These are phyloP conservation scores for Porphyrio hochstetteri DNA, from an alignment of 2,113 vertebrate genomes.

Conservation along the genomic window DNA sequence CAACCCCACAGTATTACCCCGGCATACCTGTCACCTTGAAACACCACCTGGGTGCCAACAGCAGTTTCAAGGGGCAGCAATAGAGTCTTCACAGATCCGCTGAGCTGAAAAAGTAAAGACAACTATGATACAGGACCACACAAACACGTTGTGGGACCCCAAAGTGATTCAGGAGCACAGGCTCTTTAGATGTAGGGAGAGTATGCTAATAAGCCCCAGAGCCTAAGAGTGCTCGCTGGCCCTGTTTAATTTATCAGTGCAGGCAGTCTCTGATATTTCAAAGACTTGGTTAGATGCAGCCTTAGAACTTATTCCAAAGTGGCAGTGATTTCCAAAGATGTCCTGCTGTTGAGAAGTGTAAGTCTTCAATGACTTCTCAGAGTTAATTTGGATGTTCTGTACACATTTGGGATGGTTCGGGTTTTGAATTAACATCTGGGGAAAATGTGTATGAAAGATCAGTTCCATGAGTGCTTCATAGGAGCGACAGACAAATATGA, in stretches of 20 bases:
- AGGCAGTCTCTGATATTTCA: not conserved
- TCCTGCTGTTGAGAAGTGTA: slow-evolving; percentile 19
- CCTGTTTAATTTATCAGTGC: not conserved
- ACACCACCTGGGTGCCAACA: not conserved
- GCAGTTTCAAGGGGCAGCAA: not conserved
- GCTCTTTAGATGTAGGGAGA: not conserved
- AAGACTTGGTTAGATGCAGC: not conserved
- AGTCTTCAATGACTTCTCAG: slow-evolving; percentile 33
- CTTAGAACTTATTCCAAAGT: slow-evolving; percentile 13
- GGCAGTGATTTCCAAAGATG: not conserved
- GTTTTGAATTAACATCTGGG: slow-evolving; percentile 62
- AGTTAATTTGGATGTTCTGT: slow-evolving; percentile 58
- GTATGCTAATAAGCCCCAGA: not conserved
- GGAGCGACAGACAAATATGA: slow-evolving; percentile 58
- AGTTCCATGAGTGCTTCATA: slow-evolving; percentile 63
- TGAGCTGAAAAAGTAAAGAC: not conserved
- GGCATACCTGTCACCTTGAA: accelerated
- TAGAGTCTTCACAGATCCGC: not conserved
- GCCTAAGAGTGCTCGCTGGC: not conserved
- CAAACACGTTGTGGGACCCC: not conserved
- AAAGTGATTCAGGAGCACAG: not conserved
- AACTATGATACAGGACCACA: not conserved
- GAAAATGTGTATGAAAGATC: slow-evolving; percentile 52
- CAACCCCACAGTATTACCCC: not conserved
- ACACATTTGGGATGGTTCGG: slow-evolving; percentile 42